A percentile compares a stretch with the other conserved stretches of the same genome.
phyloP scores from a whole-genome alignment of 1,140 invertebrate genomes.

The Manduca sexta region DNA sequence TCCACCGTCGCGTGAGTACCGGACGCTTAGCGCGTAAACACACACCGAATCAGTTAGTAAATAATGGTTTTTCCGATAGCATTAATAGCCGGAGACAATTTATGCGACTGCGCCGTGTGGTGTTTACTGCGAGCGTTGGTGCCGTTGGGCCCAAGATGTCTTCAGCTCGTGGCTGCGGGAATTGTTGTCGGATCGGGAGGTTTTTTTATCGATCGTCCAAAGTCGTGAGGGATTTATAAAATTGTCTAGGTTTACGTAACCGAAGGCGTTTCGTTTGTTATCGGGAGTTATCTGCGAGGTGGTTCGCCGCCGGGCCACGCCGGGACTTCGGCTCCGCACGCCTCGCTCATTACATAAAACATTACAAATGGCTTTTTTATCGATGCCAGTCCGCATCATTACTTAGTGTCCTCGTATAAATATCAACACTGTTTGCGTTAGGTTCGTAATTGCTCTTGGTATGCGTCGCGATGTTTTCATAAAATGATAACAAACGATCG shows the following conservation, averaged over 20 bases:
- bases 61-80: slow-evolving; percentile 32
- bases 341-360: slow-evolving; percentile 26
- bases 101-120: slow-evolving; percentile 40
- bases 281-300: slow-evolving; percentile 27
- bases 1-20: slow-evolving; percentile 38
- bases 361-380: slow-evolving; percentile 8
- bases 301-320: slow-evolving; percentile 6
- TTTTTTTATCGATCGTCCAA: slow-evolving; percentile 50
- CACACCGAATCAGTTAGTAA: slow-evolving; percentile 25
- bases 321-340: slow-evolving; percentile 9
- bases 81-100: slow-evolving; percentile 29
- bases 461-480: background rate
- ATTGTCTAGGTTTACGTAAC: slow-evolving; percentile 55
- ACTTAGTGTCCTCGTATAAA: background rate
- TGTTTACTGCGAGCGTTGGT: slow-evolving; percentile 31
- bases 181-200: slow-evolving; percentile 32
- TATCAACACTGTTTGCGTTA: too few relatives aligned
- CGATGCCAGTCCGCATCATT: background rate
- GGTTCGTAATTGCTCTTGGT: background rate
- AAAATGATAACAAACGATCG: slow-evolving; percentile 6
- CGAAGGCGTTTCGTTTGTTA: slow-evolving; percentile 41
- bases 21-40: slow-evolving; percentile 7
- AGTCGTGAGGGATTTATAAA: slow-evolving; percentile 41
- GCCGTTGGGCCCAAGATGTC: slow-evolving; percentile 4
- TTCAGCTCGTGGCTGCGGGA: slow-evolving; percentile 19